phyloP scores from a whole-genome alignment of 2,888 invertebrate species.

The Argyresthia albistria region DNA sequence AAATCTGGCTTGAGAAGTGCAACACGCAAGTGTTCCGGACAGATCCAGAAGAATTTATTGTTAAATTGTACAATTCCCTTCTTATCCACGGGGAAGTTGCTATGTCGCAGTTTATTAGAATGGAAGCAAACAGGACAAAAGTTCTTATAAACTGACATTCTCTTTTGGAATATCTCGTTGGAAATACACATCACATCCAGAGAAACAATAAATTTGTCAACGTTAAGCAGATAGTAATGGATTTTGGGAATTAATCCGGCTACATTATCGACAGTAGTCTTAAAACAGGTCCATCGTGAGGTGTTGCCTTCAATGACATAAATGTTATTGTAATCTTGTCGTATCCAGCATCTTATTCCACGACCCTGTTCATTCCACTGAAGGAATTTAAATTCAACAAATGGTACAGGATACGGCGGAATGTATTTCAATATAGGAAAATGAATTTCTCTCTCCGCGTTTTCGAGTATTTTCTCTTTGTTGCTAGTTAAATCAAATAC shows the following conservation, averaged over 20 bases:
- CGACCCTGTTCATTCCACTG: slow-evolving; percentile 44
- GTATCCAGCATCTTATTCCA: slow-evolving; percentile 59
- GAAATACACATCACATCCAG: slow-evolving; percentile 69
- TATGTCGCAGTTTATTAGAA: slow-evolving; percentile 35
- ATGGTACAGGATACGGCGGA: slow-evolving; percentile 41
- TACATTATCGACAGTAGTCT: slow-evolving; percentile 42
- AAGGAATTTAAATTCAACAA: slow-evolving; percentile 49
- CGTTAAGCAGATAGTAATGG: slow-evolving; percentile 62
- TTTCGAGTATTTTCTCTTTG: slow-evolving; percentile 38
- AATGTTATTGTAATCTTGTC: slow-evolving; percentile 68
- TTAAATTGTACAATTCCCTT: slow-evolving; percentile 70
- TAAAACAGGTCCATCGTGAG: slow-evolving; percentile 71
- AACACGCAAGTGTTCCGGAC: slow-evolving; percentile 58
- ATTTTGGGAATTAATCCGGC: slow-evolving; percentile 47
- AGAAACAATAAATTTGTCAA: slow-evolving; percentile 55
- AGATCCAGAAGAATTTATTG: slow-evolving; percentile 74
- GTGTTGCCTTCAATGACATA: slow-evolving; percentile 53
- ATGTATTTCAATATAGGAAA: slow-evolving; percentile 32
- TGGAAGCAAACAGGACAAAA: slow-evolving; percentile 75
- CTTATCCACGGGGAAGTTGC: slow-evolving; percentile 60
- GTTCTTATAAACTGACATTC: slow-evolving; percentile 61
- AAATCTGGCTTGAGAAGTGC: slow-evolving; percentile 53
- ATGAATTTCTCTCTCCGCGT: slow-evolving; percentile 45
- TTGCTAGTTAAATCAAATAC: slow-evolving; percentile 64
- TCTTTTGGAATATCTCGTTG: slow-evolving; percentile 59